Conservation (phyloP, 2,888 invertebrate genomes). For the Melieria picta region DNA sequence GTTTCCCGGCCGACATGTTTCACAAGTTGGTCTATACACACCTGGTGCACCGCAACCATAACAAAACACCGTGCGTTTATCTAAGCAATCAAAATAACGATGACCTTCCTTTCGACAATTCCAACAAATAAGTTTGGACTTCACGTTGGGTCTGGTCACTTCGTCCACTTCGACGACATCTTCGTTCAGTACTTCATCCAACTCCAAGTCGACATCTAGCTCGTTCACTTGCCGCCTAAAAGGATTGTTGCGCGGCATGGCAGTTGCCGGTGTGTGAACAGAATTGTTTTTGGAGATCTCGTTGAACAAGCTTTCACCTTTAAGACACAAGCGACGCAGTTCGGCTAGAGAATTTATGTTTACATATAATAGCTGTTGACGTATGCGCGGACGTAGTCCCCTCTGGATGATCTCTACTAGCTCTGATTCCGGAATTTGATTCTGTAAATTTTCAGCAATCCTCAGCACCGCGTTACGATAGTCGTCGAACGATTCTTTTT, state of each 20-base stretch:
- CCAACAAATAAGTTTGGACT: conserved; percentile 12
- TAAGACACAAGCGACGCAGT: conserved; percentile 28
- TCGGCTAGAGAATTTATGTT: conserved; percentile 32
- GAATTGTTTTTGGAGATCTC: conserved; percentile 10
- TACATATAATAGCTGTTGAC: conserved; percentile 28
- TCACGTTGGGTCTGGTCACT: neutral
- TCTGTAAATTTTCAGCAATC: conserved; percentile 27
- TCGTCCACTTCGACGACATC: conserved; percentile 2
- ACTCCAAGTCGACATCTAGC: neutral
- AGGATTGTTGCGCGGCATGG: neutral
- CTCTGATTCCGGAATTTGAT: conserved; percentile 19
- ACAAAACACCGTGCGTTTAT: conserved; percentile 21
- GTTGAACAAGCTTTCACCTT: conserved; percentile 32
- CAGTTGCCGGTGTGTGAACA: neutral
- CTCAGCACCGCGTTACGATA: conserved; percentile 32
- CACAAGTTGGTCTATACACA: conserved; percentile 26
- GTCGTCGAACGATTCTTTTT: conserved; percentile 16
- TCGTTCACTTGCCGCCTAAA: conserved; percentile 13
- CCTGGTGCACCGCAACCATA: conserved; percentile 27
- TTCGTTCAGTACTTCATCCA: neutral
- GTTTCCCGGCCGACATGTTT: conserved; percentile 28
- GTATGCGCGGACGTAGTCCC: conserved; percentile 26
- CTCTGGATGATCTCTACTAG: conserved; percentile 35
- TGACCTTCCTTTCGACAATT: conserved; percentile 31
- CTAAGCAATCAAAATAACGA: conserved; percentile 26